phyloP scores from a whole-genome alignment of 2,113 vertebrate genomes.

The Trogon melanurus region DNA sequence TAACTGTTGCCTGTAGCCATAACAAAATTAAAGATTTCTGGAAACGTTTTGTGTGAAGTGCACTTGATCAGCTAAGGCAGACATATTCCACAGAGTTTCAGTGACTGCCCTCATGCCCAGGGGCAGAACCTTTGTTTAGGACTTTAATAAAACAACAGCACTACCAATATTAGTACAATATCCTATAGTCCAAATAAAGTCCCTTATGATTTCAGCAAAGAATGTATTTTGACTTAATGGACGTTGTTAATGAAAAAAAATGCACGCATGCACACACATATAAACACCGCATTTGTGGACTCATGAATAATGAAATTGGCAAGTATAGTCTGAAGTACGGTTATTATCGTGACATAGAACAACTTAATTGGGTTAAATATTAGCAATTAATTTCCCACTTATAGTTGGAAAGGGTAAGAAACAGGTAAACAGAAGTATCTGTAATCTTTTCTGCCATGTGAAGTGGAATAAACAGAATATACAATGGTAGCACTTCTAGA shows the following conservation, averaged over 20 bases:
- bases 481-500: neutral
- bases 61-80: slow-evolving; percentile 63
- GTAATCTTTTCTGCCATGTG: neutral
- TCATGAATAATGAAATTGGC: neutral
- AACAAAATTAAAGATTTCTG: slow-evolving; percentile 73
- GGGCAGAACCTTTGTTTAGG: slow-evolving; percentile 58
- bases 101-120: slow-evolving; percentile 49
- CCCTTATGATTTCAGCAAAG: neutral
- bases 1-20: slow-evolving; percentile 68
- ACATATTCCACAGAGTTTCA: slow-evolving; percentile 61
- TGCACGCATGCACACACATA: neutral
- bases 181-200: slow-evolving; percentile 4
- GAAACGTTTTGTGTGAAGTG: slow-evolving; percentile 63
- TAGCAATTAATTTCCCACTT: neutral
- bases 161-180: slow-evolving; percentile 31
- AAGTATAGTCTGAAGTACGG: neutral
- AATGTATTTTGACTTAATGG: slow-evolving; percentile 13
- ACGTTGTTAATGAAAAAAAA: neutral
- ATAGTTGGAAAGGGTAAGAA: neutral
- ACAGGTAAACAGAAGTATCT: neutral
- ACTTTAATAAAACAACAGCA: slow-evolving; percentile 50
- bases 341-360: neutral
- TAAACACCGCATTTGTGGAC: neutral
- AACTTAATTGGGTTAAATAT: neutral
- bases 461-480: neutral